Base-by-base conservation (phyloP, 1,140 invertebrate genomes). In the Diachasmimorpha longicaudata region DNA sequence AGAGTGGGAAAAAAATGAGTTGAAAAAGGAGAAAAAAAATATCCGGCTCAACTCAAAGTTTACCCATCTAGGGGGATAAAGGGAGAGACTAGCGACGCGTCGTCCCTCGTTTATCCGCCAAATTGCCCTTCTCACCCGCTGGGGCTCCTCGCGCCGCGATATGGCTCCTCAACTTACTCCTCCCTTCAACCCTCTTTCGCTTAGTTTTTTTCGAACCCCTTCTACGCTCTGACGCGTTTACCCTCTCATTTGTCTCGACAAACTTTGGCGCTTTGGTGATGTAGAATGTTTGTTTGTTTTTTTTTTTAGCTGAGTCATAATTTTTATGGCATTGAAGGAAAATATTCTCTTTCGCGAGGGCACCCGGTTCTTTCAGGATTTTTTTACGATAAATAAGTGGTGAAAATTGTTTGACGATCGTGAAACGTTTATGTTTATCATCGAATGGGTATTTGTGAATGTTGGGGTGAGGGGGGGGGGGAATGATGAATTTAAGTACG, bases 31-130 rank as follows among this genome's bases (percentile, higher is more conserved):
- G 70, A 72, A 77, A 52, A 66, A 78, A 78, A 78, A 73, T 67
- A 52, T 63, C 66, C 75, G 72, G 70, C 79, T 79, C 74, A 72
- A 76, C 79, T 79, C 42, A 52, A 81, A 81, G 80, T 79, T 81
- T 81, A 77, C 77, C 63, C 75, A 81, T 81, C 80, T 79, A 63
- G 76, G 44, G 46, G 23, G 25, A n/a, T 6, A 9, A 25, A 25
- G 63, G 19, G 25, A 25, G 70, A 71, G 75, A 81, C 76, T 79
- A 36, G 46, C 58, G 25, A 71, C 76, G 77, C 70, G 72, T 75
- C 75, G 68, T 39, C 23, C 70, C 77, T 73, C 77, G 72, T 80
- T 79, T 80, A 80, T 79, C 77, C 68, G 75, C 77, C 52, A 48
- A 21, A 55, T 70, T 44, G 66, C 79, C 75, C 39, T 58, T 31